These are phyloP conservation scores for Microtus pennsylvanicus DNA, from an alignment of 2,113 vertebrate species.

Conservation along the genomic window DNA sequence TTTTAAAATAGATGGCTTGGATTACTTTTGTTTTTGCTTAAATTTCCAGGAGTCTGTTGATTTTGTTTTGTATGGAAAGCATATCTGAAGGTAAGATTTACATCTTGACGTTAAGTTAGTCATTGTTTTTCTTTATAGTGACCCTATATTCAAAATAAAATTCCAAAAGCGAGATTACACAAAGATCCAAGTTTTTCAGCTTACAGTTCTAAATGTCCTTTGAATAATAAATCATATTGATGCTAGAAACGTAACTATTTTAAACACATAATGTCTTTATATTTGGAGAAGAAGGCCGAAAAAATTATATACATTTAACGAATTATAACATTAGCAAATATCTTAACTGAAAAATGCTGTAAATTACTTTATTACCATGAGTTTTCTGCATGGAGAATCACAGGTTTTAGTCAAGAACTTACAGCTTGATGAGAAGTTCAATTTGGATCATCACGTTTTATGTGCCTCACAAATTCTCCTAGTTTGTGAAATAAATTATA, in stretches of 20 bases:
- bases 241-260: not conserved
- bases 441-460: not conserved
- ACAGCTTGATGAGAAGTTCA: not conserved
- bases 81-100: not conserved
- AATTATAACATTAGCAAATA: not conserved
- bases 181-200: not conserved
- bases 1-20: slow-evolving; percentile 9
- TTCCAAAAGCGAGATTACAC: not conserved
- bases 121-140: not conserved
- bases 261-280: not conserved
- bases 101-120: not conserved
- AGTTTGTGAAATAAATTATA: not conserved
- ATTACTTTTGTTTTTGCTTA: slow-evolving; percentile 1
- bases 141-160: not conserved
- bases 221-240: not conserved
- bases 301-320: not conserved
- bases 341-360: not conserved
- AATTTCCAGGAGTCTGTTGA: not conserved
- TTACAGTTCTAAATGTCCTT: not conserved
- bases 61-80: not conserved
- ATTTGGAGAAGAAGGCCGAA: not conserved
- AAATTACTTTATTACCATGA: not conserved
- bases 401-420: not conserved
- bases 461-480: not conserved
- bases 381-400: not conserved